phyloP scores from a whole-genome alignment of 2,888 invertebrate species.

The Cylloceria caligata region DNA sequence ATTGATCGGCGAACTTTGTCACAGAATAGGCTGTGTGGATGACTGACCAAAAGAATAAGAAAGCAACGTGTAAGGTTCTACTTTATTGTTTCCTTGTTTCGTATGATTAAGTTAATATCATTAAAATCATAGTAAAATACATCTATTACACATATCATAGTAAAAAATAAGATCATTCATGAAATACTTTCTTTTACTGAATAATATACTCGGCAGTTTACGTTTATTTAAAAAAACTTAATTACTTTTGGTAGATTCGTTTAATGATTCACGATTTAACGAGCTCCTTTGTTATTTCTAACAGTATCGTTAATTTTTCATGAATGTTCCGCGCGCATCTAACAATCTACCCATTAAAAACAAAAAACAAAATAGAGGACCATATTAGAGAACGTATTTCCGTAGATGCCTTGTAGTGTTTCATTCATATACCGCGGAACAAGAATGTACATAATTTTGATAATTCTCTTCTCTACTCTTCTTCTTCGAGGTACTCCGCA shows the following conservation, averaged over 20 bases:
- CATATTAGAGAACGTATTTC: background rate
- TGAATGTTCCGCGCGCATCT: background rate
- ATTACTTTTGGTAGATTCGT: background rate
- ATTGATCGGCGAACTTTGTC: too few relatives aligned
- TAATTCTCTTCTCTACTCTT: background rate
- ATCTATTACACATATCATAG: too few relatives aligned
- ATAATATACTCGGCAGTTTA: too few relatives aligned
- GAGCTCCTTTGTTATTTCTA: background rate
- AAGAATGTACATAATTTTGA: conserved; percentile 47
- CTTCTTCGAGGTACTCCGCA: conserved; percentile 43
- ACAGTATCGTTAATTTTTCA: background rate
- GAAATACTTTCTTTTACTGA: background rate
- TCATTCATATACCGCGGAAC: background rate
- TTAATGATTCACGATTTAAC: conserved; percentile 14
- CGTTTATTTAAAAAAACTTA: too few relatives aligned
- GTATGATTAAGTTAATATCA: too few relatives aligned
- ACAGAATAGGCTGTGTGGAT: too few relatives aligned
- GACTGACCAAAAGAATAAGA: too few relatives aligned
- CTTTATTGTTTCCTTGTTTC: too few relatives aligned
- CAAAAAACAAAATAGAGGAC: background rate
- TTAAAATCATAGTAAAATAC: too few relatives aligned
- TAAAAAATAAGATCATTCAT: too few relatives aligned
- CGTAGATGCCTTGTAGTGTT: background rate
- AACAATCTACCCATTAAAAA: conserved; percentile 25
- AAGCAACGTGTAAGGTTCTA: too few relatives aligned